Conservation (phyloP, 2,797 vertebrate species). For the Manis javanica region DNA sequence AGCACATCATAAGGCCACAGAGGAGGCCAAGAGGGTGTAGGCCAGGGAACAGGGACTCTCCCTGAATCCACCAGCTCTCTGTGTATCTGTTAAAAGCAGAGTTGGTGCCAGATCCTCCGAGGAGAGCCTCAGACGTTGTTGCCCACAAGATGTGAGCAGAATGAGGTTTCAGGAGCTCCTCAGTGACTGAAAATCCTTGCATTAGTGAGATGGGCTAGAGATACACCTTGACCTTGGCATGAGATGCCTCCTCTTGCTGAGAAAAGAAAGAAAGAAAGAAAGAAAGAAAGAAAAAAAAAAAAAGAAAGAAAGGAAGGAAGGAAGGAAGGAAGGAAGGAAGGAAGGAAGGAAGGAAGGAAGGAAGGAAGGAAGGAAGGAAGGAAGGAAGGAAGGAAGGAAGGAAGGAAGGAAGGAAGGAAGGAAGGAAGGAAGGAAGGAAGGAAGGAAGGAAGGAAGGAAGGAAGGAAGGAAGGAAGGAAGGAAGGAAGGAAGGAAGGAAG, state of each 20-base stretch:
- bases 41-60: background rate
- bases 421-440: too few relatives aligned
- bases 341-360: too few relatives aligned
- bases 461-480: too few relatives aligned
- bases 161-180: background rate
- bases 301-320: background rate
- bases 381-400: too few relatives aligned
- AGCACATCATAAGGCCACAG: background rate
- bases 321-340: too few relatives aligned
- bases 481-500: background rate
- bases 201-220: background rate
- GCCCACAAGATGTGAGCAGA: background rate
- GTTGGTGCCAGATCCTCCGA: background rate
- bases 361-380: background rate
- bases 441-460: too few relatives aligned
- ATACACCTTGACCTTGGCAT: background rate
- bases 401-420: too few relatives aligned
- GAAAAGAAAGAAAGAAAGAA: background rate
- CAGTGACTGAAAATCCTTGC: background rate
- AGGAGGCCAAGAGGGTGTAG: background rate
- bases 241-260: background rate
- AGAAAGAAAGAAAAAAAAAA: too few relatives aligned
- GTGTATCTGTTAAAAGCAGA: background rate
- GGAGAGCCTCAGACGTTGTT: background rate
- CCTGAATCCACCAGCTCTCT: background rate